Base-by-base conservation (phyloP, 1,140 invertebrate species). In the Drosophila saltans region DNA sequence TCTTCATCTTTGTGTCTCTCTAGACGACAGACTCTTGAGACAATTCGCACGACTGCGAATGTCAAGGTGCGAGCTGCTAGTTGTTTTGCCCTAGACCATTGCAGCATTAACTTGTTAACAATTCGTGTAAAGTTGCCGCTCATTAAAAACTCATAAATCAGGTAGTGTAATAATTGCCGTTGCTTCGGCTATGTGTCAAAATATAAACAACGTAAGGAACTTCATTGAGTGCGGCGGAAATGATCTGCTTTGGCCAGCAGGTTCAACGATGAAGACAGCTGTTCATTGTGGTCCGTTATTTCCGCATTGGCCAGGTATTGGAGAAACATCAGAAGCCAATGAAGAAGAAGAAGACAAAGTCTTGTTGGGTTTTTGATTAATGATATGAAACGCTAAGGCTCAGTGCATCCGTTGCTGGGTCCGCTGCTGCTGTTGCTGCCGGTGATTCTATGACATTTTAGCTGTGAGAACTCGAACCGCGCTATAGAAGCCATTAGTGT, bases 81-180 rank as follows among this genome's bases (percentile, higher is more conserved):
- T 67, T 64, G 71, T 62, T 56, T 52, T 74, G 24, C 61, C 58
- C 66, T 58, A 55, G 64, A 66, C 66, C 69, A 62, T 76, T 68
- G 57, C 61, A 65, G 59, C 68, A 66, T 69, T 74, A 64, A 79
- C 75, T 89, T 89, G 83, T 88, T 88, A 89, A 89, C 84, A 89
- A 83, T 89, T 89, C 84, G 80, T 88, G 80, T 89, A 83, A 88
- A 83, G 76, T 80, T 80, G 80, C 84, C 84, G 85, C 85, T 90
- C 84, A 88, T 89, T 89, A 90, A 90, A 89, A 81, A 66, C 80
- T 90, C 84, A 90, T 90, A 89, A 90, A 89, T 89, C 84, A 90
- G 81, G 30, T 55, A 56, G 45, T 56, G 66, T 57, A 73, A 45
- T 61, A 43, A 56, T 41, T 69, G 68, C 45, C 58, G 16, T 80